phyloP scores from a whole-genome alignment of 2,888 invertebrate genomes.

The Pollenia amentaria region DNA sequence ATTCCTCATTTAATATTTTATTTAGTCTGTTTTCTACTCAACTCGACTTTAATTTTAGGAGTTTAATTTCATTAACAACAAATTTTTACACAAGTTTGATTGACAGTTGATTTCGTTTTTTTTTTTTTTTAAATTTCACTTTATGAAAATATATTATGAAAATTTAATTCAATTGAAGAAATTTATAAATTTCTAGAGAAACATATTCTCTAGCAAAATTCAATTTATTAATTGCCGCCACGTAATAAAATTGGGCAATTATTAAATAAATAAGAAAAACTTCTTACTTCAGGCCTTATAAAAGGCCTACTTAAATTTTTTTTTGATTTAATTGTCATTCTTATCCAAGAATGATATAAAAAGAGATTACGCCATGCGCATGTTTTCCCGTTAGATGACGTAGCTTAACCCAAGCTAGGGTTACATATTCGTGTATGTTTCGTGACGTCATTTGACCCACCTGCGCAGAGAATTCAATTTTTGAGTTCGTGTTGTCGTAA shows the following conservation, averaged over 20 bases:
- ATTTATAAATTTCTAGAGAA: conserved; percentile 22
- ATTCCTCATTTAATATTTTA: conserved; percentile 5
- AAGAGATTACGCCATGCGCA: too few relatives aligned
- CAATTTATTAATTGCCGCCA: conserved; percentile 29
- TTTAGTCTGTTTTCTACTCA: conserved; percentile 39
- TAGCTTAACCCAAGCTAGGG: too few relatives aligned
- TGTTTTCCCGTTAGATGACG: too few relatives aligned
- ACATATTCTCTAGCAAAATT: conserved; percentile 28
- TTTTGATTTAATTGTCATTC: too few relatives aligned
- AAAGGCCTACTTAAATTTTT: too few relatives aligned
- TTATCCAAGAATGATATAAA: too few relatives aligned
- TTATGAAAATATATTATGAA: neutral
- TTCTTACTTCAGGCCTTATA: too few relatives aligned
- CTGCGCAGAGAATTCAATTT: too few relatives aligned
- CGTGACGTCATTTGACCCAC: too few relatives aligned
- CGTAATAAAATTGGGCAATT: conserved; percentile 1
- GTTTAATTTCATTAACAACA: conserved; percentile 56
- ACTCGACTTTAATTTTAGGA: conserved; percentile 31
- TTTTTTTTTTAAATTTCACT: neutral
- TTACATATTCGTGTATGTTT: too few relatives aligned
- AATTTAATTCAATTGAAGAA: conserved; percentile 38
- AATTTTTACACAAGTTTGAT: conserved; percentile 66
- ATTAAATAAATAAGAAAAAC: conserved; percentile 13
- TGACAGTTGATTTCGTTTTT: conserved; percentile 45
- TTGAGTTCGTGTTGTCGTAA: too few relatives aligned